phyloP scores from a whole-genome alignment of 1,140 invertebrate species.

The Drosophila nannoptera region DNA sequence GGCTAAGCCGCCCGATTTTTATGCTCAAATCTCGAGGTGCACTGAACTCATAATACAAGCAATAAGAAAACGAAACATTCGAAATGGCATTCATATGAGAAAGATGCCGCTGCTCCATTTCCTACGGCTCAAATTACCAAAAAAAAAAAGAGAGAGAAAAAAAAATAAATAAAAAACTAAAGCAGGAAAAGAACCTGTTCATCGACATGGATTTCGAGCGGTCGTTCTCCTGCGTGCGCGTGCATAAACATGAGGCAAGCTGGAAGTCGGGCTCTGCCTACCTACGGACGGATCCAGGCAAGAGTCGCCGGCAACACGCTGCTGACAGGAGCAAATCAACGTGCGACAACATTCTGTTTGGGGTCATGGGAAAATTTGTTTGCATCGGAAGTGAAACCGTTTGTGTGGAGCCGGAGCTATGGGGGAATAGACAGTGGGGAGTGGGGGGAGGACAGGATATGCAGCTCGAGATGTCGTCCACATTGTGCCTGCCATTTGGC shows the following conservation, averaged over 20 bases:
- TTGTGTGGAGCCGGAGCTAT: constrained; percentile 11
- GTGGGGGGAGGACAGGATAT: constrained; percentile 46
- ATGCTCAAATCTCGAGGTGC: constrained; percentile 36
- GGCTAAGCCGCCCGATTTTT: constrained; percentile 9
- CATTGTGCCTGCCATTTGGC: constrained; percentile 40
- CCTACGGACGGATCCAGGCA: constrained; percentile 8
- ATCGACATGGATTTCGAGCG: constrained; percentile 30
- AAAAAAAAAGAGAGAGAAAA: constrained; percentile 35
- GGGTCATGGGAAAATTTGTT: constrained; percentile 66
- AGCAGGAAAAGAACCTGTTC: constrained; percentile 74
- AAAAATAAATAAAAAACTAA: constrained; percentile 4
- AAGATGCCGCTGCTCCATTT: constrained; percentile 65
- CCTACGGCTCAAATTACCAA: constrained; percentile 69
- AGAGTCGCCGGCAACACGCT: constrained; percentile 6
- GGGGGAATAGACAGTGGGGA: not conserved
- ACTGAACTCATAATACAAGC: constrained; percentile 36
- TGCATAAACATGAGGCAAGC: constrained; percentile 51
- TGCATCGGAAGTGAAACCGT: constrained; percentile 71
- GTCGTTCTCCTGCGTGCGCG: constrained; percentile 18
- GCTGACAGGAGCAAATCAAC: constrained; percentile 70
- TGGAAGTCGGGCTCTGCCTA: constrained; percentile 31
- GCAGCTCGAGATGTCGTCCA: constrained; percentile 20
- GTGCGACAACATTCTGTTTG: constrained; percentile 22
- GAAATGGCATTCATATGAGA: constrained; percentile 62
- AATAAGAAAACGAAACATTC: constrained; percentile 35